Conservation (phyloP, 2,113 vertebrate genomes). For the Fregata magnificens region DNA sequence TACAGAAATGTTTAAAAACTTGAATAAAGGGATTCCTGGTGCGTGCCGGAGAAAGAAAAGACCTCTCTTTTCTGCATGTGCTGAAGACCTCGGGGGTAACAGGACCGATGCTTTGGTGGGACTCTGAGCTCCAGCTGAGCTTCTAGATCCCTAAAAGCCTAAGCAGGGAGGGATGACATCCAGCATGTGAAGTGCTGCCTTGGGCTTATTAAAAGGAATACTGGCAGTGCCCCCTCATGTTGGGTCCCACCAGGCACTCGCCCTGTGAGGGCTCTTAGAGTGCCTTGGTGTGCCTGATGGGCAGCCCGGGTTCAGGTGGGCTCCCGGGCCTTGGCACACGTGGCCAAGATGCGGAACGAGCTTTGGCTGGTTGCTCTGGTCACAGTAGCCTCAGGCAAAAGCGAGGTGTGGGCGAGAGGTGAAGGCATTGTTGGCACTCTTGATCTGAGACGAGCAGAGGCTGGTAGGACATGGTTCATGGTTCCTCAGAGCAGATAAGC, state of each 20-base stretch:
- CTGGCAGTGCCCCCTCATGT: too few relatives aligned
- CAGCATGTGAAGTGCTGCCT: neutral
- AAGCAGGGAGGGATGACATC: neutral
- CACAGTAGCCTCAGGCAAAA: neutral
- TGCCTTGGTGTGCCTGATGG: too few relatives aligned
- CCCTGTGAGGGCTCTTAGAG: neutral
- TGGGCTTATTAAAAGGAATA: neutral
- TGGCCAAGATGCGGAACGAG: fast-evolving
- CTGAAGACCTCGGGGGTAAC: too few relatives aligned
- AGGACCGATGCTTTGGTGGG: neutral
- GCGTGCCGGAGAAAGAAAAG: neutral
- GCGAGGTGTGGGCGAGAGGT: neutral
- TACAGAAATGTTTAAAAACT: neutral
- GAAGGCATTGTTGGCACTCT: neutral
- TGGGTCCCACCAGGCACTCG: neutral
- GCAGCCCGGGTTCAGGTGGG: neutral
- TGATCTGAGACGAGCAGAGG: fast-evolving
- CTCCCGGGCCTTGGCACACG: fast-evolving
- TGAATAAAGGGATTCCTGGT: neutral
- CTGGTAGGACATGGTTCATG: neutral
- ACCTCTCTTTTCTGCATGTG: neutral
- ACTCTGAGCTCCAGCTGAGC: neutral
- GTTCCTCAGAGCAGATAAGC: neutral
- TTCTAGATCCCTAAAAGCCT: neutral
- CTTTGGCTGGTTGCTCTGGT: neutral